A percentile compares a stretch with the other conserved stretches of the same genome.
These are phyloP conservation scores for Zosterops lateralis DNA, from an alignment of 2,113 vertebrate genomes.

Conservation along the genomic window DNA sequence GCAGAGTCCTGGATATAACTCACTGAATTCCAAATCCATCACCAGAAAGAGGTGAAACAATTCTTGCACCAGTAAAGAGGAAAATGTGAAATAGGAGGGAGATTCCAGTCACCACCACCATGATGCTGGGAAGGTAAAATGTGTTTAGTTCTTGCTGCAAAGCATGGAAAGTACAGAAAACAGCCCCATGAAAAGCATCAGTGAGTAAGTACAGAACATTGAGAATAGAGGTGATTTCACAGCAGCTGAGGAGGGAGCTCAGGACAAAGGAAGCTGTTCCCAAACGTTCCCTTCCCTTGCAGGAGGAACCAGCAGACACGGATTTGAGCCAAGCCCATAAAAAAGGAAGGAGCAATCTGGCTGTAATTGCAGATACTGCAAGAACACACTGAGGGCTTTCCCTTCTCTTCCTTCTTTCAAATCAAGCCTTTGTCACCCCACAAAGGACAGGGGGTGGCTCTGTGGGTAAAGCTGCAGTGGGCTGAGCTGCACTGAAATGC, in stretches of 20 bases:
- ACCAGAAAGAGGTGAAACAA: neutral
- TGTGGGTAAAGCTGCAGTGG: neutral
- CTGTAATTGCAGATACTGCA: neutral
- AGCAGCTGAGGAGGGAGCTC: neutral
- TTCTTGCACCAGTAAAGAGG: neutral
- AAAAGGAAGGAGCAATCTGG: neutral
- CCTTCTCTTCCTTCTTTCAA: neutral
- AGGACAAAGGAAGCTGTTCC: neutral
- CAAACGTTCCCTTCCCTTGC: neutral
- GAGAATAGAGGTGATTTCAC: neutral
- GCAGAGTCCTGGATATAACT: neutral
- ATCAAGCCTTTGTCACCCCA: neutral
- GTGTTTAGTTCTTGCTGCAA: neutral
- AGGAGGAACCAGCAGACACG: neutral
- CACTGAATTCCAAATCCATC: neutral
- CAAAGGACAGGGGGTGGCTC: neutral
- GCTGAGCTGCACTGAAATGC: neutral
- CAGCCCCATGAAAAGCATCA: neutral
- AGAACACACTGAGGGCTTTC: neutral
- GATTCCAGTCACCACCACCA: neutral
- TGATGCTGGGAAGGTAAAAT: neutral
- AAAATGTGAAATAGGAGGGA: neutral
- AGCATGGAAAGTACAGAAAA: neutral
- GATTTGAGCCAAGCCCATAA: neutral
- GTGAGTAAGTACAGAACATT: neutral